Evolutionary conservation across 2,888 invertebrate genomes (phyloP), one percentile per base, ranked within the genome.

Genomic region (Tenthredo scrophulariae): DNA sequence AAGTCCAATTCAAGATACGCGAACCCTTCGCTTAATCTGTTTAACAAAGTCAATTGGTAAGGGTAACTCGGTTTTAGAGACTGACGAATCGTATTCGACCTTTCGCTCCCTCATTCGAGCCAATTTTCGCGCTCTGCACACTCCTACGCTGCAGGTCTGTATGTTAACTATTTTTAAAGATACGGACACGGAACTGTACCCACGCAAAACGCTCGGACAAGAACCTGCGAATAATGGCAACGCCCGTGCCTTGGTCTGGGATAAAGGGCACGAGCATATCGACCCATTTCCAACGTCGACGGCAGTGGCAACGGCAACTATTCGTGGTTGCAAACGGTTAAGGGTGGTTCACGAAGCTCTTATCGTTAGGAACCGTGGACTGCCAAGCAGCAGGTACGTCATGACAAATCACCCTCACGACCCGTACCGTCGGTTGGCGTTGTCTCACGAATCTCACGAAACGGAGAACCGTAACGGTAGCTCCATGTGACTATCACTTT

Each of bases 221-320:
- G 18, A 37, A 62, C 18, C 54, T 37, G 40, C n/a, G 62, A 58
- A 86, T 77, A 85, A 84, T 87, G 85, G 87, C 85, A 87, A 87
- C 87, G 87, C 85, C 86, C 86, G 86, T 84, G 74, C 85, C 58
- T 84, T 74, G 85, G 86, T 85, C 87, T 85, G 83, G 85, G 85
- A 77, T 84, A 67, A 77, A 84, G 70, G 83, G 84, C 84, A 85
- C 86, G 85, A 82, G 86, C 84, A 86, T 88, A 88, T 88, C 88
- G 88, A 88, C 88, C 88, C 87, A 86, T 54, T 85, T 86, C 85
- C 77, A 54, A 65, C 75, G 85, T 83, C 84, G 84, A 84, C 37
- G 37, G 79, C 29, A 29, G 70, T 50, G 18, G 29, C n/a, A 62
- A 58, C 79, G 58, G 58, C 37, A 40, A 58, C 79, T 37, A 40